phyloP scores from a whole-genome alignment of 2,888 invertebrate species.

The Epistrophe grossulariae region DNA sequence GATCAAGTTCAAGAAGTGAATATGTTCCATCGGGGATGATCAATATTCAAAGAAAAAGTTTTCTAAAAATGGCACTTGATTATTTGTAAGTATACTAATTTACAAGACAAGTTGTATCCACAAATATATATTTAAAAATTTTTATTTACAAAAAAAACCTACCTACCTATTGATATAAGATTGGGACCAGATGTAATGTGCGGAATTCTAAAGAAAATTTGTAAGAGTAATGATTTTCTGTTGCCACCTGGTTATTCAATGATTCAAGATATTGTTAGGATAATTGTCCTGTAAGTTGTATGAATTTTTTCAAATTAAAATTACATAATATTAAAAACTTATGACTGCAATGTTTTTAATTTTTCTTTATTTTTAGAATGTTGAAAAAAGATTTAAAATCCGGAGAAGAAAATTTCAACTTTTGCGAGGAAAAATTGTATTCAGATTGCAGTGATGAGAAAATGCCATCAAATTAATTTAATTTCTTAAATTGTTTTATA shows the following conservation, averaged over 20 bases:
- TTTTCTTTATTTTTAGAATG: neutral
- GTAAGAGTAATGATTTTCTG: slow-evolving; percentile 87
- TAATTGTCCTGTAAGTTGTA: slow-evolving; percentile 86
- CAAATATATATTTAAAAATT: neutral
- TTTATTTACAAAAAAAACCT: neutral
- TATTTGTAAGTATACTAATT: neutral
- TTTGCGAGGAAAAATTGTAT: no score
- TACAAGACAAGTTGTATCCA: neutral
- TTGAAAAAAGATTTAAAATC: no score
- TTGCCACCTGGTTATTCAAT: slow-evolving; percentile 87
- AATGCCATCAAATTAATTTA: no score
- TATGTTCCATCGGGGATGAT: neutral
- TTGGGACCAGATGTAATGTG: slow-evolving; percentile 80
- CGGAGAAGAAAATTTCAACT: no score
- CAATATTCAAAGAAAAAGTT: neutral
- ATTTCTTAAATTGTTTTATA: no score
- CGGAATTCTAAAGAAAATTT: slow-evolving; percentile 88
- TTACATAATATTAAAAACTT: neutral
- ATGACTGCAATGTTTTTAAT: neutral
- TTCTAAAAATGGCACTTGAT: neutral
- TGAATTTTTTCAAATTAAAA: neutral
- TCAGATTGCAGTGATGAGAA: no score
- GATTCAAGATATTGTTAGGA: slow-evolving; percentile 87
- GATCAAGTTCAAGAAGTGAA: neutral
- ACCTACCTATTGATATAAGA: slow-evolving; percentile 67